Percentiles rank a stretch among this genome's conserved stretches.
Evolutionary conservation across 2,888 invertebrate species (phyloP).

Genomic region (Stramonita haemastoma): DNA sequence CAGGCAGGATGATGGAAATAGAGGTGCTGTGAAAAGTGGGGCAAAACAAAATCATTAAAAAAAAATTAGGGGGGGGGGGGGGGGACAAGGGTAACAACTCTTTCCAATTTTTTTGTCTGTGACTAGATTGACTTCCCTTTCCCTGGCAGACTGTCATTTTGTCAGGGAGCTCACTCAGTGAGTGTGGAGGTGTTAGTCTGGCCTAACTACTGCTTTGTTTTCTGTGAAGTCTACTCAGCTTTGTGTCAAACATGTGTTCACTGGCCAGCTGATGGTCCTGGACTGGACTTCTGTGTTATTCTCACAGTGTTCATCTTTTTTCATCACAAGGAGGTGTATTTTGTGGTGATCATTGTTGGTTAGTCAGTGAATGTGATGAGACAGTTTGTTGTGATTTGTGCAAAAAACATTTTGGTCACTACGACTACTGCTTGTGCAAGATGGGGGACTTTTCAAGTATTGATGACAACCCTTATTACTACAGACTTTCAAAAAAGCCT

Average conservation of each 20-base stretch:
- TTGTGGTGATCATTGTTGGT: too few relatives aligned
- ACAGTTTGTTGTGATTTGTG: too few relatives aligned
- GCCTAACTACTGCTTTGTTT: not conserved
- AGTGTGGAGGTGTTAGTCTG: not conserved
- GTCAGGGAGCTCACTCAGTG: not conserved
- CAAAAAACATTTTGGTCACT: too few relatives aligned
- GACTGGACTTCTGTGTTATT: not conserved
- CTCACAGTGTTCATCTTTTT: not conserved
- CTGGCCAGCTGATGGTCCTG: not conserved
- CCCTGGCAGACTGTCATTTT: not conserved
- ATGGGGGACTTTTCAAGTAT: slow-evolving; percentile 3
- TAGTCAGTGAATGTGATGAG: too few relatives aligned
- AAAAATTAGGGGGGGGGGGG: too few relatives aligned
- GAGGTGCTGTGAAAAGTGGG: too few relatives aligned
- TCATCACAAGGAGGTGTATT: too few relatives aligned
- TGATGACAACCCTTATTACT: slow-evolving; percentile 21
- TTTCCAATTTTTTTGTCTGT: too few relatives aligned
- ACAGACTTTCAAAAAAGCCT: not conserved
- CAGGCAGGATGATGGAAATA: too few relatives aligned
- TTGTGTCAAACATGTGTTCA: slow-evolving; percentile 2
- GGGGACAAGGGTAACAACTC: not conserved
- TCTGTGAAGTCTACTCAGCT: not conserved
- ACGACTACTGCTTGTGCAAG: not conserved
- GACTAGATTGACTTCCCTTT: not conserved
- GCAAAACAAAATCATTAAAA: too few relatives aligned